phyloP scores from a whole-genome alignment of 2,113 vertebrate species.

The Calonectris borealis region DNA sequence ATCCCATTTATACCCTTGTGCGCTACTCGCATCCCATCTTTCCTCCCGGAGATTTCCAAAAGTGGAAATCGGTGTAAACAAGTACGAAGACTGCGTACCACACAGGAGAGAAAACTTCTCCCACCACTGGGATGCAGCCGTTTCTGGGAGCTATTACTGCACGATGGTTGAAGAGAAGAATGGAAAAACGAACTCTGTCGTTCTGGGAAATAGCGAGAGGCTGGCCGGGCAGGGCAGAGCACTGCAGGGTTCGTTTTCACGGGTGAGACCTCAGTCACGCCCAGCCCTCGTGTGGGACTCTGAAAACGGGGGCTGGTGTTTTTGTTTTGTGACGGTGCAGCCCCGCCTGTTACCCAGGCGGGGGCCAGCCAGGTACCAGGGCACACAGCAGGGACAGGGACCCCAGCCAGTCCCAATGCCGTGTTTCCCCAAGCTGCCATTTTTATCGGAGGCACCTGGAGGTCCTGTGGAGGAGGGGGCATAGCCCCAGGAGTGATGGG shows the following conservation, averaged over 20 bases:
- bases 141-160: not conserved
- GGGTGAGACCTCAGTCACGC: fast-evolving
- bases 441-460: not conserved
- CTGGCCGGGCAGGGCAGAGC: not conserved
- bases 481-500: not conserved
- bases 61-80: not conserved
- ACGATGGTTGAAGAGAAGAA: not conserved
- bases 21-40: not conserved
- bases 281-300: fast-evolving
- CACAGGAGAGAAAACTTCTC: not conserved
- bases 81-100: not conserved
- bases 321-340: not conserved
- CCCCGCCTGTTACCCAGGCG: not conserved
- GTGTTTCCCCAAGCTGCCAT: fast-evolving
- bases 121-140: fast-evolving
- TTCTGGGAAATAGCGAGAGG: not conserved
- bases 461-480: not conserved
- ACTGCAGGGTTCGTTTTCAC: not conserved
- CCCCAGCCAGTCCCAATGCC: not conserved
- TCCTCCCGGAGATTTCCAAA: not conserved
- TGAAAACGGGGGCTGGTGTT: not conserved
- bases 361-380: fast-evolving
- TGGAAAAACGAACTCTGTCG: not conserved
- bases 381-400: not conserved
- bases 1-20: too few species aligned